Percentiles rank a stretch among this genome's conserved stretches.
Evolutionary conservation across 2,113 vertebrate species (phyloP).

Genomic region (Leiothrix lutea): DNA sequence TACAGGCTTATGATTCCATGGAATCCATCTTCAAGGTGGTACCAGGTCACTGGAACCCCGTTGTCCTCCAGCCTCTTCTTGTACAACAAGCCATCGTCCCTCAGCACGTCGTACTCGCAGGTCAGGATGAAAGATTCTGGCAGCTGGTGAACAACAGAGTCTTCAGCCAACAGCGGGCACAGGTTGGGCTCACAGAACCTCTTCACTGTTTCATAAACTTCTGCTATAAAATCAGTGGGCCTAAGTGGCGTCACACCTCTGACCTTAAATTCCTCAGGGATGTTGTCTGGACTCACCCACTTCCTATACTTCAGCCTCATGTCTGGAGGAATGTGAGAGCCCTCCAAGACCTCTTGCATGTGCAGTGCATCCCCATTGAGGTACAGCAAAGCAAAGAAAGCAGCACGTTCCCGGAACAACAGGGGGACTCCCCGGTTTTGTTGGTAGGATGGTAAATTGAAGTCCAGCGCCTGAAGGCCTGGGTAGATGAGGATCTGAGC

Average conservation of each 20-base stretch:
- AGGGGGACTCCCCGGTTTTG: slow-evolving; percentile 80
- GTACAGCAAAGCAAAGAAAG: slow-evolving; percentile 74
- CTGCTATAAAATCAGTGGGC: slow-evolving; percentile 56
- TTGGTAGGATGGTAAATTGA: slow-evolving; percentile 84
- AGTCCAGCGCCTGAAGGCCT: slow-evolving; percentile 78
- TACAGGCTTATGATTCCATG: slow-evolving; percentile 78
- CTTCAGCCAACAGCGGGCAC: slow-evolving; percentile 77
- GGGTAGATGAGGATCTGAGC: slow-evolving; percentile 87
- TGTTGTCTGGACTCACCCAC: slow-evolving; percentile 78
- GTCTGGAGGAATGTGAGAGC: slow-evolving; percentile 75
- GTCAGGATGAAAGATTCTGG: slow-evolving; percentile 81
- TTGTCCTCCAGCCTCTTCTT: slow-evolving; percentile 81
- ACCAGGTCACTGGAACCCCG: slow-evolving; percentile 77
- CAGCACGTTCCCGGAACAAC: slow-evolving; percentile 64
- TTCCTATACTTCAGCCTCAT: slow-evolving; percentile 71
- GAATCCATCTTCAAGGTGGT: slow-evolving; percentile 79
- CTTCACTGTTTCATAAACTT: slow-evolving; percentile 70
- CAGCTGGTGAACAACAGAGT: slow-evolving; percentile 65
- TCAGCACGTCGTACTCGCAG: slow-evolving; percentile 81
- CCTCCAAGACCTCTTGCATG: slow-evolving; percentile 69
- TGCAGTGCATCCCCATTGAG: slow-evolving; percentile 67
- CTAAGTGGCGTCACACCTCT: slow-evolving; percentile 8
- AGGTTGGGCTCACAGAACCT: slow-evolving; percentile 50
- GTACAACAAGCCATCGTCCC: slow-evolving; percentile 81
- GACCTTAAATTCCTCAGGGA: slow-evolving; percentile 73